These are phyloP conservation scores for Hybognathus amarus DNA, from an alignment of 2,797 vertebrate genomes.

Conservation along the genomic window DNA sequence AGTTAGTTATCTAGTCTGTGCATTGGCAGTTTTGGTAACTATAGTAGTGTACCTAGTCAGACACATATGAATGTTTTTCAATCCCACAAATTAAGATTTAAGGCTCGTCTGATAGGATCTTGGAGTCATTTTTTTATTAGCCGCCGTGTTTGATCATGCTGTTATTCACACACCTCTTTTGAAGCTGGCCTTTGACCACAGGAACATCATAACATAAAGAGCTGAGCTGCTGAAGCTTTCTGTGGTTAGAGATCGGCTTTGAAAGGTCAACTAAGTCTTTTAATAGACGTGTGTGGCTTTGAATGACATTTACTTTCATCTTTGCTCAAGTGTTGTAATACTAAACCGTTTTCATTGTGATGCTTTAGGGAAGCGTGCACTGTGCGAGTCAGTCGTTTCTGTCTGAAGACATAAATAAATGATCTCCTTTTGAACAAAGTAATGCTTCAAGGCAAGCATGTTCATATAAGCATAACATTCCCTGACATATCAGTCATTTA, in stretches of 20 bases:
- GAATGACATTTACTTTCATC: constrained; percentile 51
- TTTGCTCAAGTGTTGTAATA: constrained; percentile 20
- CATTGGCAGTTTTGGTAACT: not conserved
- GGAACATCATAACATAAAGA: constrained; percentile 23
- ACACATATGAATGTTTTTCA: not conserved
- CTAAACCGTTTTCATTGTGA: not conserved
- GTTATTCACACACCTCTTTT: constrained; percentile 32
- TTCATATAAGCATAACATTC: not conserved
- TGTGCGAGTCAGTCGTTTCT: not conserved
- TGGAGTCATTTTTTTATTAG: not conserved
- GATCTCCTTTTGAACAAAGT: not conserved
- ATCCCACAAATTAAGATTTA: not conserved
- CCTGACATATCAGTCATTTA: not conserved
- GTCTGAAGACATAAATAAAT: constrained; percentile 12
- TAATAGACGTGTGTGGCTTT: constrained; percentile 36
- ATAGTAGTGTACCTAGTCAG: not conserved
- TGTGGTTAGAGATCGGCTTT: constrained; percentile 23
- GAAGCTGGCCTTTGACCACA: constrained; percentile 38
- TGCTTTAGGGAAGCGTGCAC: constrained; percentile 4
- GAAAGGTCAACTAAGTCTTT: constrained; percentile 49
- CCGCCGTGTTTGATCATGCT: not conserved
- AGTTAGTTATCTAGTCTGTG: not conserved
- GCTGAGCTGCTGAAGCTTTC: constrained; percentile 27
- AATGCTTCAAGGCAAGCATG: not conserved
- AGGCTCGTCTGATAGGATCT: not conserved